phyloP scores from a whole-genome alignment of 2,797 vertebrate genomes.

The Gambusia yucatana region DNA sequence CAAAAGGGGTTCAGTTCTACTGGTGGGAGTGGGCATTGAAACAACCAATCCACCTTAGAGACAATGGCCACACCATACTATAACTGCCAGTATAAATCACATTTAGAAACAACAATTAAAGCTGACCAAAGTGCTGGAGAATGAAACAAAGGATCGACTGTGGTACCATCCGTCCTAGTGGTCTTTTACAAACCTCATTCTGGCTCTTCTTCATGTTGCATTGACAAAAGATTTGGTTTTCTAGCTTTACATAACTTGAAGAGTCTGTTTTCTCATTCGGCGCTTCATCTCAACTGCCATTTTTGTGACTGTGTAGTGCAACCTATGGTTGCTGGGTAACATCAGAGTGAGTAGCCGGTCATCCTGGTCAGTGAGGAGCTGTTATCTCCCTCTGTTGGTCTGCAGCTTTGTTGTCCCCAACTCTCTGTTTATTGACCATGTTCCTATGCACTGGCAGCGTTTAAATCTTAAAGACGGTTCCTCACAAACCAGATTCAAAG shows the following conservation, averaged over 20 bases:
- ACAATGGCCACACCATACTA: background rate
- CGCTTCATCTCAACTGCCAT: background rate
- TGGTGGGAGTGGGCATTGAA: background rate
- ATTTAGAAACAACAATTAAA: background rate
- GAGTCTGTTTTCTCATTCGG: background rate
- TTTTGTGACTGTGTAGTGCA: background rate
- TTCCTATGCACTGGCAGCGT: slow-evolving; percentile 8
- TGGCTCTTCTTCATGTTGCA: slow-evolving; percentile 4
- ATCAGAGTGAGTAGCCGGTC: slow-evolving; percentile 3
- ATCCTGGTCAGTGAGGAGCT: background rate
- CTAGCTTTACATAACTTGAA: background rate
- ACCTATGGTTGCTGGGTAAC: background rate
- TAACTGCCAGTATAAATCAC: background rate
- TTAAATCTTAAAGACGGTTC: slow-evolving; percentile 1
- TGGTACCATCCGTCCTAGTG: background rate
- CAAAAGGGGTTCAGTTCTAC: background rate
- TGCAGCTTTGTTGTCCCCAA: slow-evolving; percentile 6
- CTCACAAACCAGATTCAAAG: slow-evolving; percentile 4
- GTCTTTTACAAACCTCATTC: background rate
- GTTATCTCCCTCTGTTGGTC: background rate
- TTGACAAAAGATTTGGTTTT: slow-evolving; percentile 5
- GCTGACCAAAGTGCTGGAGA: background rate
- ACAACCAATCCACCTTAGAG: slow-evolving; percentile 2
- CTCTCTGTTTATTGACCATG: slow-evolving; percentile 18
- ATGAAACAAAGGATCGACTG: background rate